Percentiles rank a stretch among this genome's conserved stretches.
Evolutionary conservation across 2,888 invertebrate species (phyloP).

Genomic region (Philaethria dido): DNA sequence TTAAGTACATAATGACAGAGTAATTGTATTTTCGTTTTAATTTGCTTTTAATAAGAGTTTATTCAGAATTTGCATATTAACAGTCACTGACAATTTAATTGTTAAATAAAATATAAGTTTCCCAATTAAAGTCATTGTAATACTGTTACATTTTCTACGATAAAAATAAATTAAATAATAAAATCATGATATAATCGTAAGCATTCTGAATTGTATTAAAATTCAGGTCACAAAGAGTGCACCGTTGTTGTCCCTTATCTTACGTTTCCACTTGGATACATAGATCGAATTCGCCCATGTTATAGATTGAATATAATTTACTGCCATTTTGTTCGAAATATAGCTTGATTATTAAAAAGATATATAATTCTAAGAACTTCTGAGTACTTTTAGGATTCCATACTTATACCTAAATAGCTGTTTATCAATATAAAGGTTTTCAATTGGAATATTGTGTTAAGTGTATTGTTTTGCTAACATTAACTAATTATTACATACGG

Average conservation of each 20-base stretch:
- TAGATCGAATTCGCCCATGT: conserved; percentile 28
- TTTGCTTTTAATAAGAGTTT: neutral
- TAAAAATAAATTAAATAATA: neutral
- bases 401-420: neutral
- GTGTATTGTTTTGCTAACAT: no score
- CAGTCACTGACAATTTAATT: neutral
- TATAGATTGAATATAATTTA: conserved; percentile 17
- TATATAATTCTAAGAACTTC: neutral
- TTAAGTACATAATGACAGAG: conserved; percentile 10
- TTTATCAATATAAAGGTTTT: neutral
- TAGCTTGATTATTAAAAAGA: neutral
- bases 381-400: neutral
- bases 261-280: conserved; percentile 37
- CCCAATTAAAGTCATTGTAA: neutral
- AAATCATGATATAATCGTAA: neutral
- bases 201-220: neutral
- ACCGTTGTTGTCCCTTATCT: conserved; percentile 31
- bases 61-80: neutral
- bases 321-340: neutral
- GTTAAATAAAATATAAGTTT: neutral
- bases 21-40: conserved; percentile 1
- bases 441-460: no score
- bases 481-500: no score
- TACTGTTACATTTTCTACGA: neutral
- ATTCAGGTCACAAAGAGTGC: conserved; percentile 20